Base-by-base conservation (phyloP, 2,888 invertebrate species). In the Heliconius erato region DNA sequence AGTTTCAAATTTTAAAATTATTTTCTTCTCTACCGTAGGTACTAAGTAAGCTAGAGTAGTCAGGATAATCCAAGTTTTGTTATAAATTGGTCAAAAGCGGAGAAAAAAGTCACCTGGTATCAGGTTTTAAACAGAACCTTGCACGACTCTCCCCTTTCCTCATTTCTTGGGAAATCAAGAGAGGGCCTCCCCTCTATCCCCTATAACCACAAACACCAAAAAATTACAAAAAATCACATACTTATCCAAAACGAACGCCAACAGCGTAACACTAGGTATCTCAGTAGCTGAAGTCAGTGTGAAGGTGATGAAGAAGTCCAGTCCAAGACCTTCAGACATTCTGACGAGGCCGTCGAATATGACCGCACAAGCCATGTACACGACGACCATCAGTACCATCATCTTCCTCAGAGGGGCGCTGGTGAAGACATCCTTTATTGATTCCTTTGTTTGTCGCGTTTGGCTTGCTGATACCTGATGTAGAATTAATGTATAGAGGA, bases 261-360 rank as follows among this genome's bases (percentile, higher is more conserved):
- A 84, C 77, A 96, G 82, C 3, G 93, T 93, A 2, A 95, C 93
- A 0, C 95, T 95, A 0, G 95, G 95, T 85, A 96, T 95, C 88
- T 96, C 95, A 1, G 95, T 96, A 0, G 94, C 95, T 0, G 95
- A 95, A 0, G 95, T 93, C 59, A 96, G 84, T 0, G 95, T 94
- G 87, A 96, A 96, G 0, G 95, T 93, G 87, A 96, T 90, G 88
- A 95, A 96, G 92, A 95, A 95, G 88, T 96, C 92, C 16, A 94
- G 88, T 0, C 95, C 95, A 14, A 96, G 90, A 1, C 91, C 93
- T 84, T 96, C 95, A 0, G 95, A 95, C 91, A 96, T 90, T 76
- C 95, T 88, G 80, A 96, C 95, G n/a, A 96, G 92, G 0, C 93
- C 95, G 86, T 96, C 95, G 88, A 95, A 96, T 84, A 95, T 91